A percentile compares a stretch with the other conserved stretches of the same genome.
Evolutionary conservation across 2,113 vertebrate genomes (phyloP).

Genomic region (Caracal caracal): DNA sequence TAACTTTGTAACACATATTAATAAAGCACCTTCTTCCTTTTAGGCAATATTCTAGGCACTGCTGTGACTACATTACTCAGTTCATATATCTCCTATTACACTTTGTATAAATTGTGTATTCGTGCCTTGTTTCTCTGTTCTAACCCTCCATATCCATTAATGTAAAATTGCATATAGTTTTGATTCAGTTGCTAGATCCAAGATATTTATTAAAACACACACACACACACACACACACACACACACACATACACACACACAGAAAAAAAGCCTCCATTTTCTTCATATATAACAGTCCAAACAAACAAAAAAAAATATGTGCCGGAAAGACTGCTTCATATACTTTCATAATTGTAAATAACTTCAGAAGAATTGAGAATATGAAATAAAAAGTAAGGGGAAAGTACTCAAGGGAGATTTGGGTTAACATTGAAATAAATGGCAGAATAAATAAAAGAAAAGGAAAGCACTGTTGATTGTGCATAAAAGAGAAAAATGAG

Average conservation of each 20-base stretch:
- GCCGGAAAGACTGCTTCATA: background rate
- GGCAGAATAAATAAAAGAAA: constrained; percentile 61
- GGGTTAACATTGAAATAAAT: constrained; percentile 68
- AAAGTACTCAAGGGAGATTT: constrained; percentile 34
- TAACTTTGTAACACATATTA: background rate
- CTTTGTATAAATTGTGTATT: background rate
- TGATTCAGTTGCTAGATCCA: background rate
- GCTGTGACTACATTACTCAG: background rate
- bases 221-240: background rate
- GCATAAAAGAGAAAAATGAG: constrained; percentile 74
- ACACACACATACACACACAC: background rate
- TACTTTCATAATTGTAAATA: constrained; percentile 24
- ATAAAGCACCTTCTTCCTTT: background rate
- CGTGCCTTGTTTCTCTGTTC: background rate
- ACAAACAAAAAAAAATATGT: background rate
- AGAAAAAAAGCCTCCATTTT: background rate
- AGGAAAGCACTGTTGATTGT: constrained; percentile 57
- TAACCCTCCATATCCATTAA: background rate
- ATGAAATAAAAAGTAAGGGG: constrained; percentile 56
- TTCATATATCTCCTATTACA: background rate
- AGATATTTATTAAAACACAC: background rate
- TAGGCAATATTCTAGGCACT: background rate
- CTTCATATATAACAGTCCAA: background rate
- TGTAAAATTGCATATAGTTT: background rate
- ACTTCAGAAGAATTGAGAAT: constrained; percentile 30